Evolutionary conservation across 2,797 vertebrate species (phyloP), one percentile per base, ranked within the genome.

Genomic region (Lepus oiostolus): DNA sequence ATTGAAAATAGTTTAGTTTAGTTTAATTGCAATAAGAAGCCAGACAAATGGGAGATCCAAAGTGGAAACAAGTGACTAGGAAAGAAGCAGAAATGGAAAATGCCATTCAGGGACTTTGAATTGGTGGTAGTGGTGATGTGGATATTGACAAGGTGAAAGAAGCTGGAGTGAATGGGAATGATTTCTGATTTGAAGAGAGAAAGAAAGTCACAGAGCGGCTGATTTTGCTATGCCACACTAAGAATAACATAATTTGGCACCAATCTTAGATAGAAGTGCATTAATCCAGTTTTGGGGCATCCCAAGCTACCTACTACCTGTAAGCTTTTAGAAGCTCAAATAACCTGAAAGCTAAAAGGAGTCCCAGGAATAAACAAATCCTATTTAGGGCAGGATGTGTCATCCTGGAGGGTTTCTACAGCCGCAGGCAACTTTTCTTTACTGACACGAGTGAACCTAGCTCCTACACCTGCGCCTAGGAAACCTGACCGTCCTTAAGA

Each of bases 241-340:
- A 93, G 77, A 70, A 30, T 75, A 76, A 67, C 76, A 17, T 1
- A 38, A 75, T 35, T 86, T 92, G 94, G 42, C 87, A 0, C 0
- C 7, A 3, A 35, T 72, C 68, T 5, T 0, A 85, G 89, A 95
- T 13, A 52, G 42, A 95, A 85, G 70, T 52, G 21, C 74, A 76
- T 80, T 77, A 86, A 95, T 86, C 81, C 32, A n/a, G 86, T 81
- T 81, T 22, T 74, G 1, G 1, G 93, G 92, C 67, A 94, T 24
- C 42, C 62, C 87, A 92, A 93, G 88, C 76, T 63, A 91, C 32
- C 28, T 60, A 88, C 60, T 86, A 91, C 68, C 38, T 84, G 85
- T 26, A 28, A 11, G 70, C 89, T 97, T 96, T 97, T 81, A 97
- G 88, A 89, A 96, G 79, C 85, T 97, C 89, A 94, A 94, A 94